Conservation (phyloP, 2,888 invertebrate genomes). For the Hypolimnas misippus region DNA sequence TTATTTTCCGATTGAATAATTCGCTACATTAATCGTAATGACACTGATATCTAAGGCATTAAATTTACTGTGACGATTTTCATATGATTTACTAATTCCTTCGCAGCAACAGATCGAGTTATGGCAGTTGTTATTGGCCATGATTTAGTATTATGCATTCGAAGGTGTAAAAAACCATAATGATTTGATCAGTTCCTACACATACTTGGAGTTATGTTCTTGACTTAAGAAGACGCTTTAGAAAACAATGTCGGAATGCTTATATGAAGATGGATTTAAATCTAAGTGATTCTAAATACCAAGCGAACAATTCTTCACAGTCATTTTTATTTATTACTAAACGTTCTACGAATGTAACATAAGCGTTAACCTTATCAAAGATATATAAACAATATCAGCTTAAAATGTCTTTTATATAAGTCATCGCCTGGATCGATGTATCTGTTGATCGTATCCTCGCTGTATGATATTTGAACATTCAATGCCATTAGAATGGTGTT, state of each 20-base stretch:
- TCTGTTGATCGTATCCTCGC: constrained; percentile 43
- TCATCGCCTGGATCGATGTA: constrained; percentile 7
- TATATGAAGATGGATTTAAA: too few species aligned
- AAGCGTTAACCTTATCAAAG: background rate
- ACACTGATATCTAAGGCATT: constrained; percentile 37
- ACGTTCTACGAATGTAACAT: background rate
- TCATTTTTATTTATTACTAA: constrained; percentile 1
- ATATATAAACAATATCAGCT: background rate
- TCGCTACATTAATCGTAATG: constrained; percentile 28
- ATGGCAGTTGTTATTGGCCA: background rate
- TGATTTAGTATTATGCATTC: background rate
- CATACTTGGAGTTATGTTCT: background rate
- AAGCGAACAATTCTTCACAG: background rate
- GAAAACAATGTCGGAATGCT: too few species aligned
- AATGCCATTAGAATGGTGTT: constrained; percentile 61
- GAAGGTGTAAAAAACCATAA: background rate
- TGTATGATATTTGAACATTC: constrained; percentile 50
- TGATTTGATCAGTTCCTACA: background rate
- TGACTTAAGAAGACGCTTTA: too few species aligned
- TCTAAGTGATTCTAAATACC: too few species aligned
- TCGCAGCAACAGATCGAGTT: constrained; percentile 9
- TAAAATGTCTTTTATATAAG: constrained; percentile 5
- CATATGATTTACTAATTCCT: constrained; percentile 34
- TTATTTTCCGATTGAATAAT: background rate
- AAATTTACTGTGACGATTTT: constrained; percentile 37